phyloP scores from a whole-genome alignment of 2,888 invertebrate species.

The Aleiodes testaceus region DNA sequence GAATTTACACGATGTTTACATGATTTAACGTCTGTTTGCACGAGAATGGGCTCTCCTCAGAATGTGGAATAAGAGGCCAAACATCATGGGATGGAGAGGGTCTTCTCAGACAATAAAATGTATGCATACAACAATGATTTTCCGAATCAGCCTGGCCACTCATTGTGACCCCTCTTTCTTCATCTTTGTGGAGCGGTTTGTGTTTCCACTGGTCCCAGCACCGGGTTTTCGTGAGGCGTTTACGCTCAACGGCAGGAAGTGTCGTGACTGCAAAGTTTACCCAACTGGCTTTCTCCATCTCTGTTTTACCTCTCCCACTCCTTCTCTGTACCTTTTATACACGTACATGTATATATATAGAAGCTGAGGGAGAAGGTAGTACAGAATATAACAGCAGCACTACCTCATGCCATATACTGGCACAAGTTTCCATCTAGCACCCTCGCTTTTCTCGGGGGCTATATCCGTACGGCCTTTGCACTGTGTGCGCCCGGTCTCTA shows the following conservation, averaged over 20 bases:
- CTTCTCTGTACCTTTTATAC: slow-evolving; percentile 10
- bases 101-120: slow-evolving; percentile 4
- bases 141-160: slow-evolving; percentile 32
- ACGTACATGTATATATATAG: neutral
- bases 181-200: slow-evolving; percentile 45
- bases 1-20: slow-evolving; percentile 66
- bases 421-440: slow-evolving; percentile 26
- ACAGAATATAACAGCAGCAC: slow-evolving; percentile 24
- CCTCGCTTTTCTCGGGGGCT: slow-evolving; percentile 31
- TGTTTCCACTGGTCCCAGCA: slow-evolving; percentile 44
- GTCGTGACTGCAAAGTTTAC: slow-evolving; percentile 66
- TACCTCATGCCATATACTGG: slow-evolving; percentile 25
- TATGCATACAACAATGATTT: slow-evolving; percentile 31
- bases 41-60: slow-evolving; percentile 12
- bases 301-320: slow-evolving; percentile 20
- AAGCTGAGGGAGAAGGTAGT: neutral
- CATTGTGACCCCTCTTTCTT: slow-evolving; percentile 27
- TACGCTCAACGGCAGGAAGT: slow-evolving; percentile 61
- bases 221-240: slow-evolving; percentile 48
- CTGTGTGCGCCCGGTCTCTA: slow-evolving; percentile 36
- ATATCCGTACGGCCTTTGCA: slow-evolving; percentile 29
- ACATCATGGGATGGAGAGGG: neutral
- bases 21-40: slow-evolving; percentile 58
- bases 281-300: slow-evolving; percentile 42
- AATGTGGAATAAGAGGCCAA: slow-evolving; percentile 7